Percentiles rank a stretch among this genome's conserved stretches.
phyloP scores from a whole-genome alignment of 2,113 vertebrate species.

The Caranx melampygus region DNA sequence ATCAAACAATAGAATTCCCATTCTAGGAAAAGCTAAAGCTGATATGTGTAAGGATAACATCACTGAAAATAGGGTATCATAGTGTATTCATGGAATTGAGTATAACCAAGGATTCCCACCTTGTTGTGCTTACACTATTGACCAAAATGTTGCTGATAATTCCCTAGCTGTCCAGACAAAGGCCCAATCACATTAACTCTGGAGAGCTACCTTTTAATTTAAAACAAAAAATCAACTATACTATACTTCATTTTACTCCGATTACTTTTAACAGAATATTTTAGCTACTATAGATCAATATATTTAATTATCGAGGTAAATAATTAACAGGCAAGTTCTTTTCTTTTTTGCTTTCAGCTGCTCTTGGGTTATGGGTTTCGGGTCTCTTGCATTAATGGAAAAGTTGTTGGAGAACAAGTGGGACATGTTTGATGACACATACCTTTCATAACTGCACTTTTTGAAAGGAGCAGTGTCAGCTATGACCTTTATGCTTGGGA shows the following conservation, averaged over 20 bases:
- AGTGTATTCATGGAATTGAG: neutral
- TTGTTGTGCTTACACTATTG: neutral
- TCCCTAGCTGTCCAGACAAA: neutral
- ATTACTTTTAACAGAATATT: neutral
- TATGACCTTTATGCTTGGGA: neutral
- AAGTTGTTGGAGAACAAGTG: neutral
- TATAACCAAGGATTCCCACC: neutral
- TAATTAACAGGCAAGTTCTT: neutral
- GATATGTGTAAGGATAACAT: neutral
- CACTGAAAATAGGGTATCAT: neutral
- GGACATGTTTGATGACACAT: conserved; percentile 5
- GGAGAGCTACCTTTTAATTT: neutral
- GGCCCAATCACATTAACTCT: neutral
- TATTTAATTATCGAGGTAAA: neutral
- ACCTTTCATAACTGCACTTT: neutral
- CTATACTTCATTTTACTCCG: neutral
- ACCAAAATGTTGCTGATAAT: neutral
- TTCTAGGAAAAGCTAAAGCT: neutral
- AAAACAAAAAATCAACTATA: neutral
- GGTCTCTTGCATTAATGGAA: neutral
- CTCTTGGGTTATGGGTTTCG: neutral
- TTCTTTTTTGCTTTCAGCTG: neutral
- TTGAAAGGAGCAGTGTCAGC: neutral
- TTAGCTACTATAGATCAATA: neutral
- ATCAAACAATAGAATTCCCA: neutral